These are phyloP conservation scores for Cheilosia vulpina DNA, from an alignment of 2,888 invertebrate species.

Conservation along the genomic window DNA sequence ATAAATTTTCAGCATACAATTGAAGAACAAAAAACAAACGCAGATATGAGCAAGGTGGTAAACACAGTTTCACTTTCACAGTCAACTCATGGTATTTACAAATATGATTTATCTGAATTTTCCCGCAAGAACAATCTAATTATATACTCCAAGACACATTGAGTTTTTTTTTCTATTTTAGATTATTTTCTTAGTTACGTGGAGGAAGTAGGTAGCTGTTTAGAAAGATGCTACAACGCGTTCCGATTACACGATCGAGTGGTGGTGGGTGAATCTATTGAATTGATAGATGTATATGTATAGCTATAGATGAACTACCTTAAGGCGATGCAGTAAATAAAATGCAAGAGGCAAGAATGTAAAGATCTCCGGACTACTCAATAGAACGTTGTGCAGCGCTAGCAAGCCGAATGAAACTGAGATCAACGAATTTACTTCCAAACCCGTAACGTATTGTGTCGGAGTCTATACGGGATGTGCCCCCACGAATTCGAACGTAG, in stretches of 20 bases:
- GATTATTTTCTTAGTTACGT: slow-evolving; percentile 36
- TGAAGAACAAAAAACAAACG: slow-evolving; percentile 22
- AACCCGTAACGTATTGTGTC: slow-evolving; percentile 33
- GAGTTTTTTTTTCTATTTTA: slow-evolving; percentile 46
- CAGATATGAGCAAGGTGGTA: slow-evolving; percentile 10
- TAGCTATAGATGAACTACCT: slow-evolving; percentile 48
- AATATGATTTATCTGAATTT: slow-evolving; percentile 34
- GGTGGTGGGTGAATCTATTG: slow-evolving; percentile 42
- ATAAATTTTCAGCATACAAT: slow-evolving; percentile 18
- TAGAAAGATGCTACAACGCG: slow-evolving; percentile 32
- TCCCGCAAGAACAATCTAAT: slow-evolving; percentile 38
- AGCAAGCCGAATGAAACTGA: slow-evolving; percentile 65
- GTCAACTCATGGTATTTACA: slow-evolving; percentile 12
- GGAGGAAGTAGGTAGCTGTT: slow-evolving; percentile 37
- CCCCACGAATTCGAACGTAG: slow-evolving; percentile 36
- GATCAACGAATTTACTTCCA: slow-evolving; percentile 67
- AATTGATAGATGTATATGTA: slow-evolving; percentile 20
- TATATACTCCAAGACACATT: slow-evolving; percentile 24
- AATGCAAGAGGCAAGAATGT: slow-evolving; percentile 38
- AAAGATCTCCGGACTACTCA: slow-evolving; percentile 29
- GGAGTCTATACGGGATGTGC: slow-evolving; percentile 20
- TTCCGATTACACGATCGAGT: slow-evolving; percentile 41
- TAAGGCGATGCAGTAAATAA: slow-evolving; percentile 45
- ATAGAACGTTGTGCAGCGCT: slow-evolving; percentile 55
- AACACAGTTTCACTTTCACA: slow-evolving; percentile 46